phyloP scores from a whole-genome alignment of 2,113 vertebrate genomes.

The Entosphenus tridentatus region DNA sequence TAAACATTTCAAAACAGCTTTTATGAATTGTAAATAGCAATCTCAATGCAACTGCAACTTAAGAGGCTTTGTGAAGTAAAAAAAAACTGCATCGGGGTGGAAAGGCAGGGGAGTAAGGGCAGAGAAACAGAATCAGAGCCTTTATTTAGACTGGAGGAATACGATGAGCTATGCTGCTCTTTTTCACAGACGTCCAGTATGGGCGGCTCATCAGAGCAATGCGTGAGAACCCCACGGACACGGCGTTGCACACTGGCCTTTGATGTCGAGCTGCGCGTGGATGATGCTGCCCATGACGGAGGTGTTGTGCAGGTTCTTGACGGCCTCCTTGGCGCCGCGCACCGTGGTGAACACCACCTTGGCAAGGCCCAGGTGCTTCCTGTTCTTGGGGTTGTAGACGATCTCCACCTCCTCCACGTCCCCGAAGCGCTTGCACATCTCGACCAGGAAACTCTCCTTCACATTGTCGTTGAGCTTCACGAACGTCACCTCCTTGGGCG shows the following conservation, averaged over 20 bases:
- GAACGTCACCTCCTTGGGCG: constrained; percentile 74
- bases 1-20: no score
- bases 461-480: constrained; percentile 76
- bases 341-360: constrained; percentile 62
- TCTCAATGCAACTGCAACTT: no score
- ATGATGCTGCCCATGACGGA: constrained; percentile 79
- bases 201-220: not conserved
- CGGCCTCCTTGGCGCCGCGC: constrained; percentile 59
- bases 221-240: not conserved
- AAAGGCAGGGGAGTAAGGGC: no score
- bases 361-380: constrained; percentile 66
- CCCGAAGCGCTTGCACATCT: constrained; percentile 75
- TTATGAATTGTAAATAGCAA: no score
- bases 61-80: no score
- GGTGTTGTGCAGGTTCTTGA: constrained; percentile 65
- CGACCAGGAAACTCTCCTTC: constrained; percentile 58
- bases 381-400: constrained; percentile 54
- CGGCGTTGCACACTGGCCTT: constrained; percentile 24
- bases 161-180: no score
- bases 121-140: no score
- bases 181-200: not conserved
- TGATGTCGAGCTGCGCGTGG: constrained; percentile 63
- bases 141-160: no score
- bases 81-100: no score
- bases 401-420: constrained; percentile 82